Conservation (phyloP, 2,797 vertebrate species). For the Protosalanx chinensis region DNA sequence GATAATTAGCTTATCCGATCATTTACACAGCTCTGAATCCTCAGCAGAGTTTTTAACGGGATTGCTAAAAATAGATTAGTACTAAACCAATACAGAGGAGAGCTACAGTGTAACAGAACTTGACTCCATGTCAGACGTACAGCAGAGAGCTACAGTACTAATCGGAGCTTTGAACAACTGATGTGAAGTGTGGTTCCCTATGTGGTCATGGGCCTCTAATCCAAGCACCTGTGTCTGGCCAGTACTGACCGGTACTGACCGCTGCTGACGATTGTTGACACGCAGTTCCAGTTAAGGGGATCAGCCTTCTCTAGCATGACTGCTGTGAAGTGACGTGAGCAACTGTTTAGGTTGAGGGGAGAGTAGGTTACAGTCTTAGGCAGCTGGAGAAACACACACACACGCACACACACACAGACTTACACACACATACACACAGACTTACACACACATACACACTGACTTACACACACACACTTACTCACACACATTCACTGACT, state of each 20-base stretch:
- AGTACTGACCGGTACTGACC: conserved; percentile 21
- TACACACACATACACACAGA: conserved; percentile 10
- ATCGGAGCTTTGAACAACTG: no score
- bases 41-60: conserved; percentile 57
- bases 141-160: no score
- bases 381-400: conserved; percentile 55
- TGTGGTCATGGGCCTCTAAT: conserved; percentile 4
- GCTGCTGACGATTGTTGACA: conserved; percentile 10
- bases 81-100: conserved; percentile 32
- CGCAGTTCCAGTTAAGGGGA: background rate
- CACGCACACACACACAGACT: background rate
- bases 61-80: conserved; percentile 55
- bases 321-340: conserved; percentile 51
- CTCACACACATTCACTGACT: background rate
- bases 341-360: conserved; percentile 49
- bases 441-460: conserved; percentile 1
- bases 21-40: conserved; percentile 56
- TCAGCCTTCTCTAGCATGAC: conserved; percentile 16
- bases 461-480: background rate
- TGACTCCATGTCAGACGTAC: conserved; percentile 5
- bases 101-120: conserved; percentile 35
- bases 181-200: background rate
- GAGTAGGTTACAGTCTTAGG: conserved; percentile 48
- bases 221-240: conserved; percentile 5
- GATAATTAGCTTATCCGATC: conserved; percentile 59